Evolutionary conservation across 2,888 invertebrate genomes (phyloP).

Genomic region (Celastrina argiolus): DNA sequence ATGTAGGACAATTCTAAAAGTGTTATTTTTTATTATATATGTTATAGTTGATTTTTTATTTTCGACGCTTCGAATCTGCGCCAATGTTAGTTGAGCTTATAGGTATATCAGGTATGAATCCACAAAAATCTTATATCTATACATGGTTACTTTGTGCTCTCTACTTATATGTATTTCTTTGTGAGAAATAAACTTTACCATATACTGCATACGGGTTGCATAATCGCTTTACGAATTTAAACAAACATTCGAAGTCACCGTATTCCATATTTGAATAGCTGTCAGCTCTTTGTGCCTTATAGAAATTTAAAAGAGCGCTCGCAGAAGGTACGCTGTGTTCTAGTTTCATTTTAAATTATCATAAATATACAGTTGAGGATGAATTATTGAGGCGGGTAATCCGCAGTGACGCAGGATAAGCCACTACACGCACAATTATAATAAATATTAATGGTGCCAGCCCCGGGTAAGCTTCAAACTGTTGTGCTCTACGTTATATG

Average conservation of each 20-base stretch:
- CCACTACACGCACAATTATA: conserved; percentile 20
- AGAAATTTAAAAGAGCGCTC: conserved; percentile 12
- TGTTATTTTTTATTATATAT: too few species aligned
- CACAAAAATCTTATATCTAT: too few species aligned
- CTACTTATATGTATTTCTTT: too few species aligned
- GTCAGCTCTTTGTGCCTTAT: not conserved
- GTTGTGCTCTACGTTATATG: not conserved
- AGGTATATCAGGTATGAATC: too few species aligned
- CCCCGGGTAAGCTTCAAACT: conserved; percentile 1
- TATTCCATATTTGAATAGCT: conserved; percentile 2
- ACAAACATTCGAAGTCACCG: not conserved
- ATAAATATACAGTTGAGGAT: conserved; percentile 14
- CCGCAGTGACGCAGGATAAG: conserved; percentile 23
- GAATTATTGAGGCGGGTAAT: conserved; percentile 19
- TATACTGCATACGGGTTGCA: not conserved
- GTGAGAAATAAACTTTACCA: too few species aligned
- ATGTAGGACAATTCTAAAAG: too few species aligned
- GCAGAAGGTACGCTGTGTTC: not conserved
- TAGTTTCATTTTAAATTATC: conserved; percentile 12
- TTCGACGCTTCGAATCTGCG: too few species aligned
- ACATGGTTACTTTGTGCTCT: too few species aligned
- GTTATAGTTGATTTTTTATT: too few species aligned
- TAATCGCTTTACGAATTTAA: not conserved
- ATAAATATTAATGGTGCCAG: conserved; percentile 21
- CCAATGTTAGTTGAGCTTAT: too few species aligned